A percentile compares a stretch with the other conserved stretches of the same genome.
Evolutionary conservation across 2,888 invertebrate genomes (phyloP).

Genomic region (Ennomos fuscantarius): DNA sequence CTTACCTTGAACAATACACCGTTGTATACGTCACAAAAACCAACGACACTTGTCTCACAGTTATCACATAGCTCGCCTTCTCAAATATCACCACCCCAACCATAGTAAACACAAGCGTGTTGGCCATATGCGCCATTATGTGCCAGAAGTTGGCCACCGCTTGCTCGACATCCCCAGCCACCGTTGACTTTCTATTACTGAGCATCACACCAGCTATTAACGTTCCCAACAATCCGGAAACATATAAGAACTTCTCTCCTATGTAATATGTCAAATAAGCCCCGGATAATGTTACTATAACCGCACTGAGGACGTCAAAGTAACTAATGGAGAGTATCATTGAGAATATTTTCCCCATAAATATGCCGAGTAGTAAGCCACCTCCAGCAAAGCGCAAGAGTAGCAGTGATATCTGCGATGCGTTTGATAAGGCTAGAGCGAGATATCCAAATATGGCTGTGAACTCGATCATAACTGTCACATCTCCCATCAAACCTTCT

Average conservation of each 20-base stretch:
- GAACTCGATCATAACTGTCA: conserved; percentile 73
- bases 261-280: conserved; percentile 74
- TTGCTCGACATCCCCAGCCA: conserved; percentile 72
- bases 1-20: conserved; percentile 73
- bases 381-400: conserved; percentile 70
- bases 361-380: conserved; percentile 66
- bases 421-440: conserved; percentile 58
- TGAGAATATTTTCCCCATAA: conserved; percentile 67
- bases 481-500: conserved; percentile 74
- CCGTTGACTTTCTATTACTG: conserved; percentile 67
- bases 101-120: conserved; percentile 86
- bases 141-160: conserved; percentile 67
- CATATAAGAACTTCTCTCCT: conserved; percentile 75
- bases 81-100: conserved; percentile 86
- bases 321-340: conserved; percentile 68
- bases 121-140: conserved; percentile 68
- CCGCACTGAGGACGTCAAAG: conserved; percentile 67
- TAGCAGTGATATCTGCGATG: conserved; percentile 65
- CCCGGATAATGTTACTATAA: conserved; percentile 66
- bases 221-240: conserved; percentile 70
- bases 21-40: conserved; percentile 77
- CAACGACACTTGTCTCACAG: conserved; percentile 66
- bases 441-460: conserved; percentile 68
- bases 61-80: conserved; percentile 73
- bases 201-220: conserved; percentile 69